phyloP scores from a whole-genome alignment of 2,888 invertebrate species.

The Dryococelus australis region DNA sequence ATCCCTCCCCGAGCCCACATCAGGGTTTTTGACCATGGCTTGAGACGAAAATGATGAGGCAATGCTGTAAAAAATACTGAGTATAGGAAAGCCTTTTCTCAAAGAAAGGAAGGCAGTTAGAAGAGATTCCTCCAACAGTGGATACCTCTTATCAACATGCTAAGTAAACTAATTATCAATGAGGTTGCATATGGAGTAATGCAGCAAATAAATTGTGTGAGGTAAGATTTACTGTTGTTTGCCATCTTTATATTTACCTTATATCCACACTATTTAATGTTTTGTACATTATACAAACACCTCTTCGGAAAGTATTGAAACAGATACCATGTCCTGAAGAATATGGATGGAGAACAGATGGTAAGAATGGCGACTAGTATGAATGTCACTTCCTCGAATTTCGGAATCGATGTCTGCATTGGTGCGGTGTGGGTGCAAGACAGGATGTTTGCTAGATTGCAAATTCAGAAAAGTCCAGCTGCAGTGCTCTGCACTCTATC shows the following conservation, averaged over 20 bases:
- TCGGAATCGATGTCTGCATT: not conserved
- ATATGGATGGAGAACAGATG: constrained; percentile 17
- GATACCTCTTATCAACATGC: not conserved
- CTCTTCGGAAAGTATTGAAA: not conserved
- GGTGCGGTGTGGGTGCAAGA: not conserved
- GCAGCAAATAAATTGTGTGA: not conserved
- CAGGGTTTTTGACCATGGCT: not conserved
- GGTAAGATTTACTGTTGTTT: not conserved
- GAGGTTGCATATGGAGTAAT: not conserved
- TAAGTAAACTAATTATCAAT: not conserved
- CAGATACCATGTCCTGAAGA: not conserved
- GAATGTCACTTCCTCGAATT: not conserved
- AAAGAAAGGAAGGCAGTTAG: not conserved
- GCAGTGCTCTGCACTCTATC: not conserved
- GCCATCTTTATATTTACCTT: not conserved
- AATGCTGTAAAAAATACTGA: not conserved
- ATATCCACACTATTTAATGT: not conserved
- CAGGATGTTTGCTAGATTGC: not conserved
- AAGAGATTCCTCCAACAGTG: constrained; percentile 1
- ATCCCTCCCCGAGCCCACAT: not conserved
- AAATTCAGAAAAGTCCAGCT: not conserved
- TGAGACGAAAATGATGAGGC: not conserved
- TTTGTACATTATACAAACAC: not conserved
- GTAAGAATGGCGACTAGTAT: not conserved
- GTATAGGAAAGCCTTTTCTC: not conserved